Evolutionary conservation across 2,113 vertebrate species (phyloP).

Genomic region (Acrocephalus kingi): DNA sequence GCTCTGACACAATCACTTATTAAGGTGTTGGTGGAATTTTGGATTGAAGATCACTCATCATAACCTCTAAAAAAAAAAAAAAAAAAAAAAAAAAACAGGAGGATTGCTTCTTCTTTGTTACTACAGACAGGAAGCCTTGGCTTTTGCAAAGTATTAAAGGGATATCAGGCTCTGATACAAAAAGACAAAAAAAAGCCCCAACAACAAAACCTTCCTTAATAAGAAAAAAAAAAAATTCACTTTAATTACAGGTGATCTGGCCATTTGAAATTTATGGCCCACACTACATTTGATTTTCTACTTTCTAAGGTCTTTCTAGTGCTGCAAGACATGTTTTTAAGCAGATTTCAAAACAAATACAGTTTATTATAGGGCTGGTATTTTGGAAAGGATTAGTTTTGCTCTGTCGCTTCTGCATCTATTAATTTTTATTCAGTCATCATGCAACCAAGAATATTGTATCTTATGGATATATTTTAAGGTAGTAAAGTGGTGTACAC

Average conservation of each 20-base stretch:
- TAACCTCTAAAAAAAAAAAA: no score
- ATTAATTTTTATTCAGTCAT: background rate
- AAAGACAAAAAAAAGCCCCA: background rate
- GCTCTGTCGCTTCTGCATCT: background rate
- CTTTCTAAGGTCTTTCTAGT: conserved; percentile 10
- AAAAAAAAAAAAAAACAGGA: no score
- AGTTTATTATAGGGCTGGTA: background rate
- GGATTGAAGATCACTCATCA: background rate
- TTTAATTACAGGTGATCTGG: background rate
- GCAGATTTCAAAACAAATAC: conserved; percentile 48
- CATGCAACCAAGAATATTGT: background rate
- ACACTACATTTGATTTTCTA: background rate
- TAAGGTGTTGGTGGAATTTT: background rate
- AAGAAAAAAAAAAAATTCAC: background rate
- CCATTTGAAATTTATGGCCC: background rate
- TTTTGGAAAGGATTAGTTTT: conserved; percentile 37
- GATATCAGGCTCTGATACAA: background rate
- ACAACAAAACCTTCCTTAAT: background rate
- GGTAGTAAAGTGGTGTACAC: background rate
- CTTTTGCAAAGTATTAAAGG: background rate
- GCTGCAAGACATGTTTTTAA: conserved; percentile 26
- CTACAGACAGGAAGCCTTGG: background rate
- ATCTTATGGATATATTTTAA: background rate
- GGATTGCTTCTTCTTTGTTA: background rate
- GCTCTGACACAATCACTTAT: background rate